Base-by-base conservation (phyloP, 2,113 vertebrate species). In the Sceloporus undulatus region DNA sequence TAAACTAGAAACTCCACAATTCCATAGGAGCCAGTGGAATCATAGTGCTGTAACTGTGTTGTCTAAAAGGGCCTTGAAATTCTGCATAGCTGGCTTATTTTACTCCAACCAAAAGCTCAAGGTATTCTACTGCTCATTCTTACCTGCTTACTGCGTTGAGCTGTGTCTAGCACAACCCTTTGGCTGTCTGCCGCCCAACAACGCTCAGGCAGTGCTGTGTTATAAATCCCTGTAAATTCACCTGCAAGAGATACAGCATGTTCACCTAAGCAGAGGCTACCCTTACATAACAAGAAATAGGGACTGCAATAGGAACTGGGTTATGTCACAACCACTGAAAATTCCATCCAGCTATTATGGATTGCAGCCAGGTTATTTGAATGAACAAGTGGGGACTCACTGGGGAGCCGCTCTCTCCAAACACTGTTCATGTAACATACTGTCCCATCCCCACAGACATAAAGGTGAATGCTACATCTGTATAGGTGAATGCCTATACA, bases 101-200 rank as follows among this genome's bases (percentile, higher is more conserved):
- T 48, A 65, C 18, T 34, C 8, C 42, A 52, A 19, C 23, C 27
- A 34, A 82, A 16, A 77, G 23, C 21, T 85, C 54, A 85, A 9
- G 21, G 13, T 75, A 83, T 27, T 34, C 27, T 81, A 65, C 9
- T n/a, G 9, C n/a, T 80, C 29, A 81, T 0, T 34, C 81, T 90
- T 83, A 99, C 98, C 92, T 97, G 97, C 62, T 92, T 96, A 94
- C 98, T 98, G 86, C 96, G 96, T 91, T 98, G 98, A 1, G 97
- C 95, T 18, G 97, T 98, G 90, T 97, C 94, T 18, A 99, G 86
- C 83, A 99, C 93, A 0, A 98, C 90, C 71, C 98, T 95, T 92
- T 95, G 97, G 94, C 98, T 99, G 90, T 99, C 98, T 1, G 97
- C 97, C 1, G 98, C 98, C 98, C 98, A 99, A 94, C 99, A 99